A percentile compares a stretch with the other conserved stretches of the same genome.
These are phyloP conservation scores for Venturia canescens DNA, from an alignment of 1,140 invertebrate species.

Conservation along the genomic window DNA sequence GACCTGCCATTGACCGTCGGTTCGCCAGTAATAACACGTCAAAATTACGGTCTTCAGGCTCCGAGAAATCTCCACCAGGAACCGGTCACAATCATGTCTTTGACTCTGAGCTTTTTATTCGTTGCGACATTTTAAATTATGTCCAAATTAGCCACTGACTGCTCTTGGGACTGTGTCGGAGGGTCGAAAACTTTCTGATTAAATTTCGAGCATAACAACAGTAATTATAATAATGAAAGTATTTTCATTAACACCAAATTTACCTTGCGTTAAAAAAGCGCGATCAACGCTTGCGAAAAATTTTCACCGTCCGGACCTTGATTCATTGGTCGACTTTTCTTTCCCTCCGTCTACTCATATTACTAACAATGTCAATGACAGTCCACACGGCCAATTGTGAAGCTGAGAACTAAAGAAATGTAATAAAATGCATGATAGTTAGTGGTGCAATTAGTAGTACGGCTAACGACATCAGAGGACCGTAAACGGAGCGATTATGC, in stretches of 20 bases:
- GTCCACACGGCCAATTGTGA: background rate
- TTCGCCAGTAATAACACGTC: background rate
- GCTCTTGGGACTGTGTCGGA: too few species aligned
- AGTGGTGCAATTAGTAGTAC: slow-evolving; percentile 12
- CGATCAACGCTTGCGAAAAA: too few species aligned
- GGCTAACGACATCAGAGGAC: background rate
- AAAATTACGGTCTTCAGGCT: background rate
- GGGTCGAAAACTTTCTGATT: too few species aligned
- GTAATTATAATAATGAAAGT: too few species aligned
- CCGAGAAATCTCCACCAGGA: background rate
- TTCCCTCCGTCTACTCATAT: background rate
- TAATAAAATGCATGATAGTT: background rate
- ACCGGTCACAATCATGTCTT: background rate
- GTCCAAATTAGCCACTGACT: too few species aligned
- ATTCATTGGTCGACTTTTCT: background rate
- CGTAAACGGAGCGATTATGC: slow-evolving; percentile 25
- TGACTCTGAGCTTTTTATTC: background rate
- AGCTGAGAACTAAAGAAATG: background rate
- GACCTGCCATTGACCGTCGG: slow-evolving; percentile 48
- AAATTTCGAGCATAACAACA: too few species aligned
- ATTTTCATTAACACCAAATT: too few species aligned
- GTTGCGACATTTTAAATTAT: background rate
- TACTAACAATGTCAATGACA: slow-evolving; percentile 18
- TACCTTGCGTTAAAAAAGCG: too few species aligned
- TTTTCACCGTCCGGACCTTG: background rate